Evolutionary conservation across 2,888 invertebrate genomes (phyloP).

Genomic region (Euzetes globulus): DNA sequence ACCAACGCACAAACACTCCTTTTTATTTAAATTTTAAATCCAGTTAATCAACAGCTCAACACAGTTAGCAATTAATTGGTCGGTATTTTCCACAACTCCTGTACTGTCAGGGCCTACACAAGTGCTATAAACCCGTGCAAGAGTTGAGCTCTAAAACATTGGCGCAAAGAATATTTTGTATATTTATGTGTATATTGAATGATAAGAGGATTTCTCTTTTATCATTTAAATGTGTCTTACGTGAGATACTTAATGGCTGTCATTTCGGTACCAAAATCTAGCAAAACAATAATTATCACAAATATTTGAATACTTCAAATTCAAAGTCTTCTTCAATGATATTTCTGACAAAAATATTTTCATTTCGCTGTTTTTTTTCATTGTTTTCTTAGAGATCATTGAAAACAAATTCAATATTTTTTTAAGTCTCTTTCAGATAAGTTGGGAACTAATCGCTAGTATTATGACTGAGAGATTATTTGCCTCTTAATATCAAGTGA

Average conservation of each 20-base stretch:
- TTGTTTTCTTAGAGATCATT: too few relatives aligned
- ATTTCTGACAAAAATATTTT: too few relatives aligned
- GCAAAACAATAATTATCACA: background rate
- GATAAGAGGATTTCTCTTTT: background rate
- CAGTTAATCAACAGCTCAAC: too few relatives aligned
- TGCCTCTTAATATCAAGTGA: background rate
- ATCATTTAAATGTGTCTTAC: background rate
- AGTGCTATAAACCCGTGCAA: background rate
- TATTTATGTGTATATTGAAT: background rate
- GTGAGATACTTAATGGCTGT: background rate
- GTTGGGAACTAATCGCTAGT: background rate
- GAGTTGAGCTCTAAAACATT: background rate
- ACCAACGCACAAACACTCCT: background rate
- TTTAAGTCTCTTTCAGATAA: too few relatives aligned
- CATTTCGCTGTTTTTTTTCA: too few relatives aligned
- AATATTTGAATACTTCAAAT: too few relatives aligned
- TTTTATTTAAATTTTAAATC: background rate
- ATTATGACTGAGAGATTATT: constrained; percentile 14
- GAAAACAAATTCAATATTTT: too few relatives aligned
- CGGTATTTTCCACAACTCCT: background rate
- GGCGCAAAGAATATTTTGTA: background rate
- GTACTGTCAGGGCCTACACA: background rate
- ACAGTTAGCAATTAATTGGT: background rate
- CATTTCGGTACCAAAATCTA: background rate
- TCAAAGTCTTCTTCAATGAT: too few relatives aligned